Conservation (phyloP, 1,140 invertebrate species). For the Trachymyrmex cornetzi region DNA sequence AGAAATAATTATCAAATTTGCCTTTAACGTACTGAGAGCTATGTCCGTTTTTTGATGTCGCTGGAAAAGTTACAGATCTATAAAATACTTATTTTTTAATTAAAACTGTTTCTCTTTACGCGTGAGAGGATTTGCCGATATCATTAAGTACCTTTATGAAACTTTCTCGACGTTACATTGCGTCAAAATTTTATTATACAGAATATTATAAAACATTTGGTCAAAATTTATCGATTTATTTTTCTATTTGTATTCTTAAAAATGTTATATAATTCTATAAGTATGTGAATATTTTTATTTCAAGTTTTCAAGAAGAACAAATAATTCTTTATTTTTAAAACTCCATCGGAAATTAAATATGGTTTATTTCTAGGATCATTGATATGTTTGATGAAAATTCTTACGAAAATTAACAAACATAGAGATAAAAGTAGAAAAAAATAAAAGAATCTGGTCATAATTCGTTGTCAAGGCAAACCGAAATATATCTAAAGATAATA, state of each 20-base stretch:
- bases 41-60: not conserved
- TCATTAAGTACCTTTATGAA: not conserved
- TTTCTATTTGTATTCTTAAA: not conserved
- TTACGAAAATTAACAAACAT: not conserved
- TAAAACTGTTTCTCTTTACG: not conserved
- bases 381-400: not conserved
- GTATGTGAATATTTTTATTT: not conserved
- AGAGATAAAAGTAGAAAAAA: not conserved
- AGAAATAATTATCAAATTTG: not conserved
- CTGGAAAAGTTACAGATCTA: not conserved
- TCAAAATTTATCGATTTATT: not conserved
- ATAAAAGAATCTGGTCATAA: not conserved
- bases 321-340: not conserved
- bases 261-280: not conserved
- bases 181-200: not conserved
- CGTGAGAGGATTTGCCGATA: not conserved
- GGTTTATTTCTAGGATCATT: not conserved
- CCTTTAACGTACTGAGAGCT: not conserved
- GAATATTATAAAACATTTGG: not conserved
- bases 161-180: slow-evolving; percentile 2
- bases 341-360: not conserved
- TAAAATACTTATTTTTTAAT: slow-evolving; percentile 3
- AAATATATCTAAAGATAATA: not conserved
- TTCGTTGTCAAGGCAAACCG: not conserved
- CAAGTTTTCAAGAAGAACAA: not conserved